Percentiles rank a stretch among this genome's conserved stretches.
phyloP scores from a whole-genome alignment of 2,113 vertebrate genomes.

The Centropus unirufus region DNA sequence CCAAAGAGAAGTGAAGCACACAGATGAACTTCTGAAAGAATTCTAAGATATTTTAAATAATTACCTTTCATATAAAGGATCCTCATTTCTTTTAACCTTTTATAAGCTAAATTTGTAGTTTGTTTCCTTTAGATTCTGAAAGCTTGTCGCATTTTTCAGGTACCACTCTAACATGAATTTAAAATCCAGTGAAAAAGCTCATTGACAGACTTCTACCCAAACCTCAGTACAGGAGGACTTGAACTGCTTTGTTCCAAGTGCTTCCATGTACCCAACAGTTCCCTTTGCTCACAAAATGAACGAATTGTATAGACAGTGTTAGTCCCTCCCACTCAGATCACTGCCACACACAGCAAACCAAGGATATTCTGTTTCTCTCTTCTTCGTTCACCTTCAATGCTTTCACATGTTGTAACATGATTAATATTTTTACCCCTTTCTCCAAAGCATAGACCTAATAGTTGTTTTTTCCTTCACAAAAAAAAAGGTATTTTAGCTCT shows the following conservation, averaged over 20 bases:
- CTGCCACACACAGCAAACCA: neutral
- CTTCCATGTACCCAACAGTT: neutral
- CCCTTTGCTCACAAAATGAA: neutral
- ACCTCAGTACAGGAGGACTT: neutral
- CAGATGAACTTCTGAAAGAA: neutral
- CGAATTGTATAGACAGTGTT: neutral
- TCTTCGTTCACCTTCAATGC: neutral
- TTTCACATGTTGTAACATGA: neutral
- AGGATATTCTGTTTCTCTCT: neutral
- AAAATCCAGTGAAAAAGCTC: neutral
- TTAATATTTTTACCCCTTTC: neutral
- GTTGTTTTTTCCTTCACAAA: neutral
- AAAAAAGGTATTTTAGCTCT: neutral
- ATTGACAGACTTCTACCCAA: neutral
- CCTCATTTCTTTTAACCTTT: neutral
- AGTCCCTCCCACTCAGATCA: neutral
- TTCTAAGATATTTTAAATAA: neutral
- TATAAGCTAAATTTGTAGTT: neutral
- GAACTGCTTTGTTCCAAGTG: neutral
- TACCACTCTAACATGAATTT: neutral
- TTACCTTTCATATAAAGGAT: neutral
- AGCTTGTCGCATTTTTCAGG: neutral
- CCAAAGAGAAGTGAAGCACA: neutral
- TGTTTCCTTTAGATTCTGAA: neutral
- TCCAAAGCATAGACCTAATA: neutral